phyloP scores from a whole-genome alignment of 2,113 vertebrate genomes.

The Pholis gunnellus region DNA sequence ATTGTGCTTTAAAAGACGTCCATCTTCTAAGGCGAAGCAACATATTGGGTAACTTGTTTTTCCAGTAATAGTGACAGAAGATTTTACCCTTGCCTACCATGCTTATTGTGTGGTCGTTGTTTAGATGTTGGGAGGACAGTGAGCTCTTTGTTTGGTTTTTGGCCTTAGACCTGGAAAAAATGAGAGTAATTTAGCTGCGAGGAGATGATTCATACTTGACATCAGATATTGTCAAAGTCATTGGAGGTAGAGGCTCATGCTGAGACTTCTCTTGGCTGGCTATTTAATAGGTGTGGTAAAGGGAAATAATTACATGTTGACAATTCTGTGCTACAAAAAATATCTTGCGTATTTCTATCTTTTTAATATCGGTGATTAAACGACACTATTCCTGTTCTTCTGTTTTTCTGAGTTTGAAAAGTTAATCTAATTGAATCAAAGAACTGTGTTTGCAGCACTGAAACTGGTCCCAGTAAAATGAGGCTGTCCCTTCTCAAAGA shows the following conservation, averaged over 20 bases:
- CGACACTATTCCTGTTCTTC: background rate
- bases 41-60: slow-evolving; percentile 27
- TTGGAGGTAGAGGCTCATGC: slow-evolving; percentile 19
- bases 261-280: slow-evolving; percentile 21
- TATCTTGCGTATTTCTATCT: background rate
- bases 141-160: slow-evolving; percentile 63
- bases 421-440: background rate
- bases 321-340: slow-evolving; percentile 5
- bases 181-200: slow-evolving; percentile 36
- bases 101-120: slow-evolving; percentile 40
- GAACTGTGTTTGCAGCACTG: background rate
- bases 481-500: slow-evolving; percentile 17
- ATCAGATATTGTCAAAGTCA: slow-evolving; percentile 39
- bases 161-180: slow-evolving; percentile 62
- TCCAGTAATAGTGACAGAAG: slow-evolving; percentile 27
- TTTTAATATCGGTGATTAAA: background rate
- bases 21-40: background rate
- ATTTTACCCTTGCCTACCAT: slow-evolving; percentile 3
- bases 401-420: background rate
- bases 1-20: background rate
- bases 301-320: slow-evolving; percentile 7
- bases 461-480: slow-evolving; percentile 7
- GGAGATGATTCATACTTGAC: slow-evolving; percentile 40
- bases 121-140: slow-evolving; percentile 51
- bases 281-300: slow-evolving; percentile 3